Evolutionary conservation across 2,113 vertebrate genomes (phyloP).

Genomic region (Onychostruthus taczanowskii): DNA sequence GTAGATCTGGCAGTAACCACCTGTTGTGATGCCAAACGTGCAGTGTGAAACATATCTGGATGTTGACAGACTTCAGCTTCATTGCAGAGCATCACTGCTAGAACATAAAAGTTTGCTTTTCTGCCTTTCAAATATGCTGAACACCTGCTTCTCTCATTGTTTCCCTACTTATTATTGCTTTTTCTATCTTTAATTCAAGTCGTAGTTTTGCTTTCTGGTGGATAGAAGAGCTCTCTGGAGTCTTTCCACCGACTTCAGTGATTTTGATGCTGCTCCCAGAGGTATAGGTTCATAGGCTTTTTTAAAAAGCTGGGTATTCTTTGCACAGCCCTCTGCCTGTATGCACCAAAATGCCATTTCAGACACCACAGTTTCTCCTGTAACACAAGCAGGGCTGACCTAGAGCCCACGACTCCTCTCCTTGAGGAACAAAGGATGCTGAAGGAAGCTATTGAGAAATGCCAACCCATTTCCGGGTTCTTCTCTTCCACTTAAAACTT

Average conservation of each 20-base stretch:
- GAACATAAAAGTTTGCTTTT: conserved; percentile 58
- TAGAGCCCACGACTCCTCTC: neutral
- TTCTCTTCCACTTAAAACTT: neutral
- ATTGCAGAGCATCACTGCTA: conserved; percentile 37
- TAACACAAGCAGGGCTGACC: neutral
- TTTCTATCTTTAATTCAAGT: conserved; percentile 37
- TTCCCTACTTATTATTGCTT: conserved; percentile 5
- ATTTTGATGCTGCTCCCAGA: neutral
- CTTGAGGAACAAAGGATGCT: neutral
- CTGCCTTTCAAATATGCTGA: conserved; percentile 50
- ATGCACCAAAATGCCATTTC: neutral
- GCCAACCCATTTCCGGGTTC: neutral
- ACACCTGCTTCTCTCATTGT: conserved; percentile 56
- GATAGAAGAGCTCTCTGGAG: neutral
- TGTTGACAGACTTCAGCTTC: conserved; percentile 55
- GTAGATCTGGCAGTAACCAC: conserved; percentile 58
- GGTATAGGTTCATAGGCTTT: neutral
- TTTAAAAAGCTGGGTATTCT: neutral
- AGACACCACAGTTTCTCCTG: neutral
- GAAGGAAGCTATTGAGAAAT: neutral
- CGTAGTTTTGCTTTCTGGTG: neutral
- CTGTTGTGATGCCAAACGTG: conserved; percentile 55
- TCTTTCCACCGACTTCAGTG: neutral
- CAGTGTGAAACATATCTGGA: conserved; percentile 62
- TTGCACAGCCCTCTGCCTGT: neutral